Conservation (phyloP, 1,140 invertebrate genomes). For the Aphelinus atriplicis region DNA sequence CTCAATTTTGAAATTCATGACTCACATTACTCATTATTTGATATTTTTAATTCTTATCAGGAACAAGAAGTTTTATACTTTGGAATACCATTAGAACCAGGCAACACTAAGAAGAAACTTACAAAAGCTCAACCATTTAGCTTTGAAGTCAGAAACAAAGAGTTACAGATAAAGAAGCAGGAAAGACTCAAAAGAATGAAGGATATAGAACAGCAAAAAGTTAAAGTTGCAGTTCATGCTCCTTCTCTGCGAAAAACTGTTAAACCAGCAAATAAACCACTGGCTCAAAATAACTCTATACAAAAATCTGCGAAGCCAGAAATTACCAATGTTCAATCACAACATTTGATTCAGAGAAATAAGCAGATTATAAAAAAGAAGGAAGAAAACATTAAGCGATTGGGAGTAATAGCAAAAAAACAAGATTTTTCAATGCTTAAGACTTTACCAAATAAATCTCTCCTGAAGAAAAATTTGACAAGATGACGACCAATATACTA, state of each 20-base stretch:
- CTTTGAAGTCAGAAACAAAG: conserved; percentile 68
- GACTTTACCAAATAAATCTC: conserved; percentile 42
- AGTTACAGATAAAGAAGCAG: conserved; percentile 63
- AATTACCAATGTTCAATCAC: conserved; percentile 54
- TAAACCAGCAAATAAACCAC: conserved; percentile 39
- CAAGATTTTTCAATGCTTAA: conserved; percentile 65
- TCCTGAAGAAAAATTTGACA: too few species aligned
- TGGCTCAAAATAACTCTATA: conserved; percentile 27
- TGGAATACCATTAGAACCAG: conserved; percentile 53
- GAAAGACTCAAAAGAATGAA: conserved; percentile 65
- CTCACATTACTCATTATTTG: conserved; percentile 1
- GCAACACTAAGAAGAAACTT: conserved; percentile 45
- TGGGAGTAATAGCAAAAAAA: conserved; percentile 60
- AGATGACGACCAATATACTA: too few species aligned
- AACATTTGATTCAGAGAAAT: conserved; percentile 68
- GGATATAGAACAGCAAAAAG: conserved; percentile 53
- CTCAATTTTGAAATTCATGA: neutral
- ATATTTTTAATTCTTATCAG: conserved; percentile 14
- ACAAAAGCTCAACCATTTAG: conserved; percentile 64
- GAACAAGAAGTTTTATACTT: conserved; percentile 54
- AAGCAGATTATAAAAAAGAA: conserved; percentile 61
- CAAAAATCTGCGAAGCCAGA: conserved; percentile 35
- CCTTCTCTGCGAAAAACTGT: conserved; percentile 57
- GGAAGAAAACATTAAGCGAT: conserved; percentile 66
- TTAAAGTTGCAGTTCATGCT: conserved; percentile 60